Evolutionary conservation across 2,113 vertebrate species (phyloP), one percentile per base, ranked within the genome.

Genomic region (Typhlomys cinereus): DNA sequence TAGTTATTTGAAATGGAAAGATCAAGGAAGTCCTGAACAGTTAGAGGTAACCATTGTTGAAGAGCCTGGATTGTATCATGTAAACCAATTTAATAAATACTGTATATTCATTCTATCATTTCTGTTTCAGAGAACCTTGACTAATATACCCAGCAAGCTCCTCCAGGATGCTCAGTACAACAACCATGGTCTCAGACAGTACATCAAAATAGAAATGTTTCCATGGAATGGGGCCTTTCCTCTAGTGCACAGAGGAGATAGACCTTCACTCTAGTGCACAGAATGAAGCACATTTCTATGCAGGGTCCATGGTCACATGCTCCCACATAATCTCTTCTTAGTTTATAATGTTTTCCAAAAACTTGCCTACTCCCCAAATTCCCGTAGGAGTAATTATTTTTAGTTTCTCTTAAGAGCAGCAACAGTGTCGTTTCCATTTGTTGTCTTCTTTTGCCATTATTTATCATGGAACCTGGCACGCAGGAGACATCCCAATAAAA

Each of bases 161-260:
- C 62, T 61, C 46, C 46, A 29, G 4, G 34, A 88, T 62, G 27
- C 23, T 75, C 18, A 71, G 21, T 31, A 36, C 17, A 59, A n/a
- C 20, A 6, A 17, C 5, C 70, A 66, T 4, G 21, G 4, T 41
- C 27, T 85, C 48, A 50, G 66, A 20, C 9, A 25, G 11, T 31
- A 25, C 54, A 21, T 82, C n/a, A 39, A 76, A 64, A 67, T 1
- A 52, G 34, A 7, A 25, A 6, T 21, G 14, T 46, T 39, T 27
- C 9, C 17, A 67, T 78, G 41, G 25, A 48, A 41, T 4, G 0
- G n/a, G 9, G 18, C 10, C 34, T n/a, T 54, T 15, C 13, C 4
- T 27, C 9, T 21, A n/a, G 5, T 64, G 10, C 5, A 79, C 4
- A 61, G 36, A 18, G 10, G 4, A 2, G 0, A 14, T 3, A 12